These are phyloP conservation scores for Lordiphosa andalusiaca DNA, from an alignment of 2,888 invertebrate genomes.

Conservation along the genomic window DNA sequence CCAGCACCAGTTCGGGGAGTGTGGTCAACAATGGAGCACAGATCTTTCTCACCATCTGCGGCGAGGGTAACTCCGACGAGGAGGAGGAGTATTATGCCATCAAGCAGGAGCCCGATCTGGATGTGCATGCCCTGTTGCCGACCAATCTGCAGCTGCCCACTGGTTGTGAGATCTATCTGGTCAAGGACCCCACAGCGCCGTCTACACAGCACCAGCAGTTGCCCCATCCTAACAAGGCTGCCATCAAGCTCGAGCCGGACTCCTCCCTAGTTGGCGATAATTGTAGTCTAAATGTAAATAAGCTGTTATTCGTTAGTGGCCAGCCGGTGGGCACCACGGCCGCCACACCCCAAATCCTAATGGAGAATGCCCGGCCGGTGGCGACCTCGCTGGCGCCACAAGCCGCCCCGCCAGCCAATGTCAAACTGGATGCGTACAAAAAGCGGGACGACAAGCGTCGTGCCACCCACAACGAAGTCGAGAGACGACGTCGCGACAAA, in stretches of 20 bases:
- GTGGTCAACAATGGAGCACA: constrained; percentile 45
- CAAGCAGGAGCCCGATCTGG: constrained; percentile 71
- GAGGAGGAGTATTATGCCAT: constrained; percentile 71
- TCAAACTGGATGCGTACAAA: constrained; percentile 75
- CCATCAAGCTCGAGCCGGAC: constrained; percentile 63
- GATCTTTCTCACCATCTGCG: constrained; percentile 72
- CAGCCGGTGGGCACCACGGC: constrained; percentile 6
- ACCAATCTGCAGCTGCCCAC: constrained; percentile 69
- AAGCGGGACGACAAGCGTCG: constrained; percentile 92
- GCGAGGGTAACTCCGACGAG: constrained; percentile 61
- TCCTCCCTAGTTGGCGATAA: constrained; percentile 28
- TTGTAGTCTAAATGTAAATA: constrained; percentile 15
- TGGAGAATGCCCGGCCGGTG: background rate
- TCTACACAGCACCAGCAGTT: constrained; percentile 7
- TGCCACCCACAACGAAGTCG: constrained; percentile 97
- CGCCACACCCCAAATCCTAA: background rate
- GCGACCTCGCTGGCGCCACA: background rate
- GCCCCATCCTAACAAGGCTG: constrained; percentile 23
- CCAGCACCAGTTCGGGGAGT: constrained; percentile 22
- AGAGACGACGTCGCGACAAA: constrained; percentile 94
- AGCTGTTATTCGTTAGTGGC: constrained; percentile 11
- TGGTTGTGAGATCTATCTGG: constrained; percentile 77
- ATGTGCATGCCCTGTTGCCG: constrained; percentile 63
- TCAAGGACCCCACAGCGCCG: constrained; percentile 60
- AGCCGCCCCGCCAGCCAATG: constrained; percentile 29